Evolutionary conservation across 2,113 vertebrate species (phyloP).

Genomic region (Alexandromys fortis): DNA sequence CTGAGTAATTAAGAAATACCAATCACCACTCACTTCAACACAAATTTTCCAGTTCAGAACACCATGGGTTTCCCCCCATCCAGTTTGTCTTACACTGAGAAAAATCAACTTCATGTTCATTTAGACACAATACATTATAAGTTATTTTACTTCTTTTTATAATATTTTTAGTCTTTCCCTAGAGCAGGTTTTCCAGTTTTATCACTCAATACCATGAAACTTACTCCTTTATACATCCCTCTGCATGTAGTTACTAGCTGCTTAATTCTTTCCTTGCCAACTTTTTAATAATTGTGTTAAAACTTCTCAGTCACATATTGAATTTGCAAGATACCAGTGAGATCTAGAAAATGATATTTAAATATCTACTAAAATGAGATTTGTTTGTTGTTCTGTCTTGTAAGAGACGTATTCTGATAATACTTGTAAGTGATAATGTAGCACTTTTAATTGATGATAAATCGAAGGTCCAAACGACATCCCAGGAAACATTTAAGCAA

Average conservation of each 20-base stretch:
- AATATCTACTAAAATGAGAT: not conserved
- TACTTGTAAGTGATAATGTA: constrained; percentile 24
- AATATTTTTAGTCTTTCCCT: constrained; percentile 45
- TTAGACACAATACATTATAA: constrained; percentile 44
- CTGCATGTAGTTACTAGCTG: constrained; percentile 5
- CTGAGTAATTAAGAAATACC: not conserved
- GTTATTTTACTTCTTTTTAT: constrained; percentile 33
- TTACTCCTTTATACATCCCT: constrained; percentile 31
- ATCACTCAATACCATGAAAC: not conserved
- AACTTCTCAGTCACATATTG: not conserved
- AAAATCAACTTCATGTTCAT: not conserved
- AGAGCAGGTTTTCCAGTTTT: constrained; percentile 50
- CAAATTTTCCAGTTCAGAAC: not conserved
- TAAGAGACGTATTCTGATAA: not conserved
- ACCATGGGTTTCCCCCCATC: not conserved
- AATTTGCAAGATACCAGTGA: not conserved
- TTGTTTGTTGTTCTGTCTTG: constrained; percentile 19
- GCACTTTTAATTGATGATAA: not conserved
- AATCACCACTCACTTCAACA: not conserved
- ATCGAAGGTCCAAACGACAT: constrained; percentile 58
- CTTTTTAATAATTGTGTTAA: constrained; percentile 19
- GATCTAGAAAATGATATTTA: constrained; percentile 15
- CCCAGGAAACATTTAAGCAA: not conserved
- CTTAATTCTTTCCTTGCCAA: constrained; percentile 46
- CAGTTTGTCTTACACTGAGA: constrained; percentile 2